phyloP scores from a whole-genome alignment of 1,140 invertebrate species.

The Bombus turneri region DNA sequence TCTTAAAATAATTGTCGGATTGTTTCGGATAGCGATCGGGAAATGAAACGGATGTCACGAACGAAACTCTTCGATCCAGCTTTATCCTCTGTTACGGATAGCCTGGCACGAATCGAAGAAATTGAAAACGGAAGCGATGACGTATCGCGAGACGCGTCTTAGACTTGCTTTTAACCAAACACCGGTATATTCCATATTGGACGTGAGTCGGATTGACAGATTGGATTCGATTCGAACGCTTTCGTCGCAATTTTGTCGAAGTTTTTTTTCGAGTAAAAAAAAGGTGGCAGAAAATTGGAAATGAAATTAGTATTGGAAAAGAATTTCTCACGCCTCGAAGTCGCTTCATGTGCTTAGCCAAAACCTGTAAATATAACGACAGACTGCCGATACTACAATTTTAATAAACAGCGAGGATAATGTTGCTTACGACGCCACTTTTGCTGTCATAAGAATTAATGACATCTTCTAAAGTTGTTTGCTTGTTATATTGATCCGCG shows the following conservation, averaged over 20 bases:
- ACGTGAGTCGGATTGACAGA: neutral
- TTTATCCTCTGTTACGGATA: conserved; percentile 22
- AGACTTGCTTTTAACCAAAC: neutral
- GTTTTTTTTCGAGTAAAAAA: neutral
- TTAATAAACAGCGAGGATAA: neutral
- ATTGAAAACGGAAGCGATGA: conserved; percentile 6
- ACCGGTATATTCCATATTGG: neutral
- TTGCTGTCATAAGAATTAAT: conserved; percentile 4
- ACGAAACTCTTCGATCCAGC: neutral
- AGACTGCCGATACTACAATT: neutral
- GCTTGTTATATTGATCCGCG: conserved; percentile 23
- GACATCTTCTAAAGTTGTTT: conserved; percentile 2
- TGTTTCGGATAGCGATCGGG: conserved; percentile 3
- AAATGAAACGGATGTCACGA: conserved; percentile 5
- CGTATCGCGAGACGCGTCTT: neutral
- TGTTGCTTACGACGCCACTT: neutral
- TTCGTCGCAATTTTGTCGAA: neutral
- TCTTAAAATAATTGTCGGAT: conserved; percentile 33
- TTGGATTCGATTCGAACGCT: neutral
- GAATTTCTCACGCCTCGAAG: neutral
- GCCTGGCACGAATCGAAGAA: neutral
- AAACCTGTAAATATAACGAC: neutral
- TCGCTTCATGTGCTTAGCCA: neutral
- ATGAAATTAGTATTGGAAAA: too few relatives aligned
- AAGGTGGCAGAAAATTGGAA: neutral